A percentile compares a stretch with the other conserved stretches of the same genome.
phyloP scores from a whole-genome alignment of 2,888 invertebrate genomes.

The Pyrocoelia pectoralis region DNA sequence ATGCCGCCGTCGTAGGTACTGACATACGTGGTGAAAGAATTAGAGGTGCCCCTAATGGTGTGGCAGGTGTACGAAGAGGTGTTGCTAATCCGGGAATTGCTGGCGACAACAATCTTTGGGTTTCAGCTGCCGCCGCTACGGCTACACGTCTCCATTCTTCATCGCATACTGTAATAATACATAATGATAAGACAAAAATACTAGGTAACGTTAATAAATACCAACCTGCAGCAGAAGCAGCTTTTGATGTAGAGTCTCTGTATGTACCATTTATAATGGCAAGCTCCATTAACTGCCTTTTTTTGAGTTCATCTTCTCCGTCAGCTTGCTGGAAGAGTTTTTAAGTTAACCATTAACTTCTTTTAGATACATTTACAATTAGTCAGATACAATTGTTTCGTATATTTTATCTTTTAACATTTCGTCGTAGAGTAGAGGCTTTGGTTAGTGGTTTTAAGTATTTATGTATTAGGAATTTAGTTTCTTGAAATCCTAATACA shows the following conservation, averaged over 20 bases:
- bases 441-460: constrained; percentile 18
- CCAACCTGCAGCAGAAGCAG: constrained; percentile 83
- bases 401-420: background rate
- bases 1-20: constrained; percentile 77
- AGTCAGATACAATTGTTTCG: no score
- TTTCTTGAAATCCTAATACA: constrained; percentile 17
- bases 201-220: background rate
- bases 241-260: constrained; percentile 93
- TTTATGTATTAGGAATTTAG: constrained; percentile 20
- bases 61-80: constrained; percentile 70
- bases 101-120: constrained; percentile 75
- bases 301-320: constrained; percentile 99
- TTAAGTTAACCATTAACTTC: background rate
- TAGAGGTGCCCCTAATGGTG: constrained; percentile 90
- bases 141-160: constrained; percentile 86
- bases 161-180: constrained; percentile 81
- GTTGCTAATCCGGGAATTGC: constrained; percentile 70
- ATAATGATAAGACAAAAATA: constrained; percentile 1
- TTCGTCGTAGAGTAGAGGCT: background rate
- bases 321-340: constrained; percentile 85
- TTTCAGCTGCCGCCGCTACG: constrained; percentile 79
- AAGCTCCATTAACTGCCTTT: constrained; percentile 99
- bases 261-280: constrained; percentile 99
- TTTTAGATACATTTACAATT: no score
- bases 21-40: constrained; percentile 92